Base-by-base conservation (phyloP, 92 coral and sea anemone species). In the Hydrozoanthus gracilis region DNA sequence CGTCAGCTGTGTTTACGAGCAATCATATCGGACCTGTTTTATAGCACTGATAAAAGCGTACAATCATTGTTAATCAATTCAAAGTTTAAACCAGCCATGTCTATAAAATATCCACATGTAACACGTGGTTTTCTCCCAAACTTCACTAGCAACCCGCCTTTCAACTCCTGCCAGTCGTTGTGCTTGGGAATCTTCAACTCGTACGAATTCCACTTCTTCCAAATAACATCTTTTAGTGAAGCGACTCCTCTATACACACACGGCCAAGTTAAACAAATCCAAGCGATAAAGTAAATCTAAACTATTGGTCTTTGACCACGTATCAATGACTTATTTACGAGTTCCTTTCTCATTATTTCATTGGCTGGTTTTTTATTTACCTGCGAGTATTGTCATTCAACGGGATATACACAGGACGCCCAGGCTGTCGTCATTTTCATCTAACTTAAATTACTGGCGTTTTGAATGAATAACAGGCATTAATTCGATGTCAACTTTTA, bases 261-360 rank as follows among this genome's bases (percentile, higher is more conserved):
- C 73, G 6, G 44, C 71, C 58, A 1, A 61, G 52, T 35, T 51
- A 76, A 44, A 58, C 66, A 27, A 27, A 27, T 27, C 39, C 2
- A 45, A 10, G 2, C 54, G 13, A 17, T 47, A 80, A 10, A 80
- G 65, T 51, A 27, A 76, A 44, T 18, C 35, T 35, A 48, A 4
- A 14, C 66, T 51, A 47, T 58, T 58, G 85, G 85, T 80, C 85
- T 65, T 80, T 66, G 74, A 64, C 85, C 85, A 80, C 85, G 85
- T 80, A 80, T 80, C 51, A 80, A 64, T 20, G 69, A 80, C 45
- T 44, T 48, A 80, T 27, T 80, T 80, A 80, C 73, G 17, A 46
- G 85, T 64, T 74, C 20, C 12, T 12, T 65, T 64, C 45, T 80
- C 48, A 80, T 80, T 80, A 74, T 64, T 17, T 80, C 48, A 80